Evolutionary conservation across 2,113 vertebrate genomes (phyloP), one percentile per base, ranked within the genome.

Genomic region (human (Homo sapiens)): DNA sequence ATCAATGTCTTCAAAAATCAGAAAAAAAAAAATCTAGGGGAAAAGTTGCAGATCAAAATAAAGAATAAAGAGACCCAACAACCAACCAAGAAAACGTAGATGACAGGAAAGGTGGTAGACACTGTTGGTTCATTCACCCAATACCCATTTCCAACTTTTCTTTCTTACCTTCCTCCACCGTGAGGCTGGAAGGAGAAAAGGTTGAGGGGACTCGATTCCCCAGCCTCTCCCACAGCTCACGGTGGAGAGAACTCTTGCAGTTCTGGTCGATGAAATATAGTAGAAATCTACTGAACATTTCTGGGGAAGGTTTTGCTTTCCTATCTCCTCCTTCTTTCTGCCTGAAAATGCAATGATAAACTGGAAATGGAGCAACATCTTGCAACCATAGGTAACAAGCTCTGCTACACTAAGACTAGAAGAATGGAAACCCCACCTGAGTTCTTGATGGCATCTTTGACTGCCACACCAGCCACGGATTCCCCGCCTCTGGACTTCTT

Each of bases 281-380:
- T 86, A 38, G 72, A 85, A 95, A 93, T 25, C 43, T 61, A n/a
- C 64, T 64, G 50, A 85, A 35, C 30, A 81, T 72, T 81, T 81
- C 90, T 89, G n/a, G 55, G 52, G 23, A 91, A 78, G 1, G 6
- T 43, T 92, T 64, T 20, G 17, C 43, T 93, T 85, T 89, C 79
- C 9, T 12, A n/a, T 76, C 38, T 22, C 16, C n/a, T 57, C 25
- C 35, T 75, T 88, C 80, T 48, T 89, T 55, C 73, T 96, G 27
- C 40, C 93, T 95, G 45, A 79, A 82, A 75, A 81, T 8, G 17
- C 45, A 89, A 50, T 89, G 73, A 70, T 76, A 78, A 38, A 80
- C 40, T n/a, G 52, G 64, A 89, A 96, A 25, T 22, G 38, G 50
- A 68, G 30, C 7, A 18, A 59, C 48, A n/a, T 57, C 57, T 81